Evolutionary conservation across 2,113 vertebrate species (phyloP).

Genomic region (Elgaria multicarinata): DNA sequence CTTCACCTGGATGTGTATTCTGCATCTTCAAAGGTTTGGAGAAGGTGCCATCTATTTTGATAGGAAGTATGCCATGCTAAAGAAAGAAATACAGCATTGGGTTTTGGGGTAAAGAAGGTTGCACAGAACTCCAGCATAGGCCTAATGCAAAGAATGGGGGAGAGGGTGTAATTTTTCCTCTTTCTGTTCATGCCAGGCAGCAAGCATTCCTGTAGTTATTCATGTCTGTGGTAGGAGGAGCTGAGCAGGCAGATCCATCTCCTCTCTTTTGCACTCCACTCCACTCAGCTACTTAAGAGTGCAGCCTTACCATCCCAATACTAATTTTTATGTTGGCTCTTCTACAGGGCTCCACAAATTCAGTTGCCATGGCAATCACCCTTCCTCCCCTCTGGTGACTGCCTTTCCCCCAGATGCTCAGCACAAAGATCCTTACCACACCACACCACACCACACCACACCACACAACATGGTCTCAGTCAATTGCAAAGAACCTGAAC

Average conservation of each 20-base stretch:
- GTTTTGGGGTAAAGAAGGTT: not conserved
- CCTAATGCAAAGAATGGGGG: not conserved
- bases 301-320: not conserved
- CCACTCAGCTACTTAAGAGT: not conserved
- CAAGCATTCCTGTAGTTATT: not conserved
- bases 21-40: not conserved
- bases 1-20: not conserved
- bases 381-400: not conserved
- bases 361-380: not conserved
- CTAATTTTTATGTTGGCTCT: not conserved
- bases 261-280: not conserved
- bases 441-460: not conserved
- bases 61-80: not conserved
- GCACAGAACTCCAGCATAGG: not conserved
- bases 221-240: not conserved
- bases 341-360: not conserved
- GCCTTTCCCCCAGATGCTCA: not conserved
- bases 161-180: not conserved
- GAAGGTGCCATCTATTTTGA: conserved; percentile 1
- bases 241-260: not conserved
- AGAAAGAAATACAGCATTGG: not conserved
- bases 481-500: not conserved
- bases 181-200: not conserved
- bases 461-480: not conserved
- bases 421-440: not conserved